A percentile compares a stretch with the other conserved stretches of the same genome.
Evolutionary conservation across 2,888 invertebrate species (phyloP).

Genomic region (Caenorhabditis sp.): DNA sequence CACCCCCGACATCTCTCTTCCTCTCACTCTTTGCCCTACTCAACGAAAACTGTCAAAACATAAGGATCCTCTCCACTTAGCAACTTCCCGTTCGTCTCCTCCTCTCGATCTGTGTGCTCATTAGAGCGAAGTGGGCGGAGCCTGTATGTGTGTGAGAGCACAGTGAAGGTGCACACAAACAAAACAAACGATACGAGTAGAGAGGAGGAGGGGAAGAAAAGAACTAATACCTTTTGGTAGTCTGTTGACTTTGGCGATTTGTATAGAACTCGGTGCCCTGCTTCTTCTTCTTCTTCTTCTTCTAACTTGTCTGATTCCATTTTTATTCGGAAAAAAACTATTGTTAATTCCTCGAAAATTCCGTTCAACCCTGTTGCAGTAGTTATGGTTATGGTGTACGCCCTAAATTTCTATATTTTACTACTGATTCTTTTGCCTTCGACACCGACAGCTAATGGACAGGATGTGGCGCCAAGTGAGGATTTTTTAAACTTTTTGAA

Average conservation of each 20-base stretch:
- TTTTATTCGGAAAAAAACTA: not conserved
- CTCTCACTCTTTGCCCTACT: constrained; percentile 23
- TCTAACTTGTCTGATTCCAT: not conserved
- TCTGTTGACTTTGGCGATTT: constrained; percentile 59
- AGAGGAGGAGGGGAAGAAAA: not conserved
- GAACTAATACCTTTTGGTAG: constrained; percentile 32
- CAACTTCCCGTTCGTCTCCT: constrained; percentile 1
- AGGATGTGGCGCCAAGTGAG: constrained; percentile 18
- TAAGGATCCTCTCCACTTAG: constrained; percentile 8
- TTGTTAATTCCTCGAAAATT: constrained; percentile 9
- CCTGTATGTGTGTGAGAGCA: constrained; percentile 9
- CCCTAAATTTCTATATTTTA: constrained; percentile 37
- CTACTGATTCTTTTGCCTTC: constrained; percentile 22
- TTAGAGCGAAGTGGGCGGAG: constrained; percentile 18
- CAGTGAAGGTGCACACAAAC: constrained; percentile 46
- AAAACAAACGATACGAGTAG: constrained; percentile 51
- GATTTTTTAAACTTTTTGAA: too few relatives aligned
- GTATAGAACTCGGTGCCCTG: not conserved
- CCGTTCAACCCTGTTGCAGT: constrained; percentile 14
- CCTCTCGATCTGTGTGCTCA: not conserved
- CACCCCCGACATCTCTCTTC: too few relatives aligned
- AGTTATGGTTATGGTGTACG: constrained; percentile 26
- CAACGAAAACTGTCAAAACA: constrained; percentile 32
- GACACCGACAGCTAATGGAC: constrained; percentile 4
- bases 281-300: constrained; percentile 13